Base-by-base conservation (phyloP, 2,888 invertebrate genomes). In the Chloroclysta siterata region DNA sequence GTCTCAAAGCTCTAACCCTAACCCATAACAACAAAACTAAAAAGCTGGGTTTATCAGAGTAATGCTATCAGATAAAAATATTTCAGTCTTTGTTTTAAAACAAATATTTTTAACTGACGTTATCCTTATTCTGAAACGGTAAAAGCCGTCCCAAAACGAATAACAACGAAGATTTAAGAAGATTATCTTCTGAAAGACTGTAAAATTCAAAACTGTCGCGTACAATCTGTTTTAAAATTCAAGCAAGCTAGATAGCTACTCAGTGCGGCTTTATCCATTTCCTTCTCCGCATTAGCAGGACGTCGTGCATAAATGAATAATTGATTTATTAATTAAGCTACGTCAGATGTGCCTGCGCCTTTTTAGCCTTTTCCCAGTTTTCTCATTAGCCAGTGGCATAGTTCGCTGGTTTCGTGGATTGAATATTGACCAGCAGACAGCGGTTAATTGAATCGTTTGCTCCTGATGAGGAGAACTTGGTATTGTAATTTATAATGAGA, bases 301-400 rank as follows among this genome's bases (percentile, higher is more conserved):
- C 78, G 75, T 71, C 76, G 80, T 81, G 89, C 82, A 90, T 90
- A 89, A 84, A 89, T 90, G 87, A 89, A 90, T 90, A 84, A 82
- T 82, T 87, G 84, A 90, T 88, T 87, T 81, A 82, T 83, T 89
- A 88, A 90, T 89, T 88, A 88, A 81, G 79, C 79, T 73, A 62
- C 73, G 78, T 76, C 78, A 72, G 78, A 74, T 70, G 73, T 69
- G 69, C 65, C 71, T 73, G 65, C 70, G 69, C 65, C 72, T 75
- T 77, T 74, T 56, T 66, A 65, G 42, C 56, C 60, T 63, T 65
- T 66, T 52, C 60, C 53, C 62, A 55, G 58, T 65, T 63, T 51
- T 53, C 57, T 67, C 65, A 66, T 67, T 69, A 64, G 47, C 39
- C 55, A 33, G 39, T 39, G 61, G 47, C 65, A 59, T 68, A 68